phyloP scores from a whole-genome alignment of 2,797 vertebrate genomes.

The Harpagifer antarcticus region DNA sequence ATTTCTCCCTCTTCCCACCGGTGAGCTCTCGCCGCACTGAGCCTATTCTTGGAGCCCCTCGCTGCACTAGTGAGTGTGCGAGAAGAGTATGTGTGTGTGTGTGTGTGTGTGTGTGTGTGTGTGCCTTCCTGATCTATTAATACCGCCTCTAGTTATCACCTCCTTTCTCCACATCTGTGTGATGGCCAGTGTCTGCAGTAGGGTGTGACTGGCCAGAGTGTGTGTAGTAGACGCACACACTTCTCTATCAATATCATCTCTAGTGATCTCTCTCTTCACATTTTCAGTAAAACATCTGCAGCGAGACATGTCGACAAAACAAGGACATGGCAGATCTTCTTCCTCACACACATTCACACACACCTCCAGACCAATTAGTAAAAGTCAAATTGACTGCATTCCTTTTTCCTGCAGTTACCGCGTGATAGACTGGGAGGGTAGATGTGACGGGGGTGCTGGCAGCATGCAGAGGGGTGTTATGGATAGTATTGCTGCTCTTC shows the following conservation, averaged over 20 bases:
- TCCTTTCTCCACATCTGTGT: conserved; percentile 78
- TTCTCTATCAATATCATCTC: conserved; percentile 77
- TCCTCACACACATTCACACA: not conserved
- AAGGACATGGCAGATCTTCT: conserved; percentile 42
- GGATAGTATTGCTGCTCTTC: not conserved
- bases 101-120: conserved; percentile 23
- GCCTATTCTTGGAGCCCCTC: conserved; percentile 76
- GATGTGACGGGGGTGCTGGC: conserved; percentile 13
- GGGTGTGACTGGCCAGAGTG: conserved; percentile 59
- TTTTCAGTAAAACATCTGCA: conserved; percentile 74
- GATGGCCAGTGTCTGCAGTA: conserved; percentile 62
- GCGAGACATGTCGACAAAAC: conserved; percentile 59
- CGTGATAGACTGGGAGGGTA: conserved; percentile 23
- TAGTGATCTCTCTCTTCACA: conserved; percentile 60
- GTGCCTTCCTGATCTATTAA: conserved; percentile 73
- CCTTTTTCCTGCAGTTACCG: conserved; percentile 24
- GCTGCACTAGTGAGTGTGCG: conserved; percentile 37
- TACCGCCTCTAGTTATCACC: conserved; percentile 75
- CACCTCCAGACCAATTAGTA: conserved; percentile 43
- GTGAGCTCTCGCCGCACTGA: conserved; percentile 54
- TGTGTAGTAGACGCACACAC: conserved; percentile 36
- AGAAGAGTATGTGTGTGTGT: conserved; percentile 23
- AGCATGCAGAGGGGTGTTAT: not conserved
- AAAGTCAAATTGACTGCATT: conserved; percentile 32
- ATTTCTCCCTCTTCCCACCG: conserved; percentile 52